Evolutionary conservation across 2,113 vertebrate species (phyloP).

Genomic region (Lutjanus erythropterus): DNA sequence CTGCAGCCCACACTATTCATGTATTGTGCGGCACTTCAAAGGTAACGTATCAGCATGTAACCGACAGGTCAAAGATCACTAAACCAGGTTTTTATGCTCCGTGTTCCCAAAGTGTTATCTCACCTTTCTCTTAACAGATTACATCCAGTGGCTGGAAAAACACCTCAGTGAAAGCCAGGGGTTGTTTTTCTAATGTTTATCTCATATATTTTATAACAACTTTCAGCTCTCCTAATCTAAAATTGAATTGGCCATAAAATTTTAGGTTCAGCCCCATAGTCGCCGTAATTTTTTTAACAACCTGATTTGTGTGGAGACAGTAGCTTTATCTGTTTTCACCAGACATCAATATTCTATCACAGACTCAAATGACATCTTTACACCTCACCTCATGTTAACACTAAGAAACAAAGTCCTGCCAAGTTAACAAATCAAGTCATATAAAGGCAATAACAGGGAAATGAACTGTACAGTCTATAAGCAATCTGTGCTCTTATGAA

Average conservation of each 20-base stretch:
- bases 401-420: not conserved
- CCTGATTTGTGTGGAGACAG: not conserved
- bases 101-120: slow-evolving; percentile 42
- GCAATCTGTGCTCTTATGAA: not conserved
- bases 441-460: not conserved
- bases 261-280: not conserved
- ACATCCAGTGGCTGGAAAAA: not conserved
- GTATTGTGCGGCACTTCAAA: slow-evolving; percentile 25
- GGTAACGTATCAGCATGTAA: slow-evolving; percentile 18
- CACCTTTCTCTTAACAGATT: not conserved
- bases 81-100: slow-evolving; percentile 42
- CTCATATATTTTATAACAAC: not conserved
- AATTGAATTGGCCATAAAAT: not conserved
- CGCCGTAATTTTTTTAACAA: not conserved
- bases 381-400: not conserved
- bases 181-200: not conserved
- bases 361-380: not conserved
- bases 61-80: slow-evolving; percentile 65
- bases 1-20: not conserved
- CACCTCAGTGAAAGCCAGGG: not conserved
- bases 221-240: not conserved
- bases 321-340: not conserved
- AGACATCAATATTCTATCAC: not conserved
- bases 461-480: not conserved
- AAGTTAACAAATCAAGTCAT: slow-evolving; percentile 1